phyloP scores from a whole-genome alignment of 2,888 invertebrate species.

The Chalcis sispes region DNA sequence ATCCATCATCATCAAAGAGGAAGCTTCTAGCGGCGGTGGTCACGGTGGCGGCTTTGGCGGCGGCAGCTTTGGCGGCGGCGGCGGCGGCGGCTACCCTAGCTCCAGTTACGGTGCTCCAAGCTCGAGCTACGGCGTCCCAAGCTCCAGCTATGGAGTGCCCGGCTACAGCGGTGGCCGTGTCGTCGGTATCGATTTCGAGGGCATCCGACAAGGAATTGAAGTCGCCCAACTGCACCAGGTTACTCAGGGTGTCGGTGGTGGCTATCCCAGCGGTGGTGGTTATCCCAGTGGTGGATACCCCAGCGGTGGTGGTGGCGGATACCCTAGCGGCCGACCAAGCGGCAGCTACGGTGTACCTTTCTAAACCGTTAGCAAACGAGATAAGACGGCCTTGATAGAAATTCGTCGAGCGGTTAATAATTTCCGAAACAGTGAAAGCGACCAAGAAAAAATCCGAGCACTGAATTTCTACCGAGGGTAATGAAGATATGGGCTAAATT shows the following conservation, averaged over 20 bases:
- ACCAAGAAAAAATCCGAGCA: too few relatives aligned
- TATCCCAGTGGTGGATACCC: constrained; percentile 75
- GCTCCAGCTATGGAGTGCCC: constrained; percentile 80
- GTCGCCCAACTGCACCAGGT: constrained; percentile 90
- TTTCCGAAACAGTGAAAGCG: neutral
- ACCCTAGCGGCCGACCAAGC: constrained; percentile 79
- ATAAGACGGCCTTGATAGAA: constrained; percentile 14
- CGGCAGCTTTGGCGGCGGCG: constrained; percentile 78
- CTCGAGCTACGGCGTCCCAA: constrained; percentile 79
- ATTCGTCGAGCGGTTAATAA: neutral
- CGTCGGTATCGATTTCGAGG: constrained; percentile 90
- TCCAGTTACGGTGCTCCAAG: constrained; percentile 80
- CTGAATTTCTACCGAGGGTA: constrained; percentile 33
- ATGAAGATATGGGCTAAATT: neutral
- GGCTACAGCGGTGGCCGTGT: constrained; percentile 81
- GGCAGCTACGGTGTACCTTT: constrained; percentile 65
- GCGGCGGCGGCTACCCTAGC: constrained; percentile 80
- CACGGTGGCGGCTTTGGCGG: constrained; percentile 78
- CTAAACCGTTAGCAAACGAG: constrained; percentile 51
- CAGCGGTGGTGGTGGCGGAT: constrained; percentile 72
- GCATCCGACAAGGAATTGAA: constrained; percentile 91
- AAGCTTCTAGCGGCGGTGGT: constrained; percentile 80
- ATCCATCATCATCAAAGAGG: constrained; percentile 90
- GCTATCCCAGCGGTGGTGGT: constrained; percentile 74
- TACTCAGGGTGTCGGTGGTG: constrained; percentile 77